Base-by-base conservation (phyloP, 2,888 invertebrate genomes). In the Falcaria lacertinaria region DNA sequence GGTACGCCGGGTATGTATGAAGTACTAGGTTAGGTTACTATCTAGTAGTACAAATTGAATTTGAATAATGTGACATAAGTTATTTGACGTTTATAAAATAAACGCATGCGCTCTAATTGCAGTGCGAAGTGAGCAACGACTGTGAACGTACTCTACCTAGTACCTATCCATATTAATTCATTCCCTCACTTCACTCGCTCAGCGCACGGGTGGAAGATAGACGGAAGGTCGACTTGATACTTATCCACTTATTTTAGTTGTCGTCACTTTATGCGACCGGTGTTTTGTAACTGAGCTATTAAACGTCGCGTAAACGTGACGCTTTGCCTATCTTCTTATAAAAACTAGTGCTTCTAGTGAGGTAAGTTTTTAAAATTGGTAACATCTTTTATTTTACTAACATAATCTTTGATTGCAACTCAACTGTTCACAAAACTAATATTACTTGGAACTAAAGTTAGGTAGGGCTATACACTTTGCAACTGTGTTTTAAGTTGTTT, bases 21-120 rank as follows among this genome's bases (percentile, higher is more conserved):
- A n/a, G n/a, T n/a, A n/a, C n/a, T n/a, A n/a, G n/a, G n/a, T n/a
- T n/a, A n/a, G n/a, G n/a, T n/a, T n/a, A n/a, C n/a, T n/a, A n/a
- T n/a, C n/a, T n/a, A n/a, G n/a, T n/a, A n/a, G n/a, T n/a, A n/a
- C n/a, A n/a, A n/a, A n/a, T n/a, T n/a, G n/a, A n/a, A n/a, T n/a
- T n/a, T n/a, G n/a, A n/a, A n/a, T n/a, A n/a, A n/a, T n/a, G n/a
- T n/a, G n/a, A n/a, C n/a, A n/a, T n/a, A n/a, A n/a, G n/a, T n/a
- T n/a, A n/a, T n/a, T n/a, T n/a, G n/a, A n/a, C n/a, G n/a, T n/a
- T n/a, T n/a, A n/a, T n/a, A n/a, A n/a, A 49, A 52, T 44, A 44
- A 54, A 74, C 84, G 84, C 84, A 83, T 77, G 84, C 84, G 84
- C 74, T 47, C 52, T 52, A 41, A 52, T 54, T 63, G 41, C 63